Evolutionary conservation across 2,113 vertebrate genomes (phyloP).

Genomic region (Felis chaus): DNA sequence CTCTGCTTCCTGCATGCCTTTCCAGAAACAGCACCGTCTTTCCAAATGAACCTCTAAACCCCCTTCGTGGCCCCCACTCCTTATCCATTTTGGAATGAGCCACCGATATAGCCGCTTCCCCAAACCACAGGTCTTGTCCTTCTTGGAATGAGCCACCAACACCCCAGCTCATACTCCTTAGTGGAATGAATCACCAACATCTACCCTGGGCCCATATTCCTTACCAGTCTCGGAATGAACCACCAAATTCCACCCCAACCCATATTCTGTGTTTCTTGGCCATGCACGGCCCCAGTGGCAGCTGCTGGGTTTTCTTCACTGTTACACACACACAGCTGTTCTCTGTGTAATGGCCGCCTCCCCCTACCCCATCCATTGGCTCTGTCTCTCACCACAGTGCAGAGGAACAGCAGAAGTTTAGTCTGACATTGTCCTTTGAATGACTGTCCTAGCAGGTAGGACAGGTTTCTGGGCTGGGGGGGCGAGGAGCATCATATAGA

Average conservation of each 20-base stretch:
- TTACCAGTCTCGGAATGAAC: not conserved
- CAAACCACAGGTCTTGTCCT: not conserved
- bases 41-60: not conserved
- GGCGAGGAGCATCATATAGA: accelerated
- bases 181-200: not conserved
- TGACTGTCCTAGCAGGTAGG: not conserved
- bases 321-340: not conserved
- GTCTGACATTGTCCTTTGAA: not conserved
- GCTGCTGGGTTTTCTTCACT: not conserved
- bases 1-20: not conserved
- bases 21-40: not conserved
- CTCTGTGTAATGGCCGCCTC: not conserved
- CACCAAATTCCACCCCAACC: not conserved
- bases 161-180: not conserved
- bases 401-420: not conserved
- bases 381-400: not conserved
- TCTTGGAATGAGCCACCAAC: not conserved
- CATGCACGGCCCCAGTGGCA: not conserved
- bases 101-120: not conserved
- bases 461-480: not conserved
- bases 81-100: not conserved
- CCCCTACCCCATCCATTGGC: too few relatives aligned
- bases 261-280: not conserved
- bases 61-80: not conserved
- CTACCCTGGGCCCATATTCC: not conserved